A percentile compares a stretch with the other conserved stretches of the same genome.
phyloP scores from a whole-genome alignment of 2,113 vertebrate species.

The Nipponia nippon region DNA sequence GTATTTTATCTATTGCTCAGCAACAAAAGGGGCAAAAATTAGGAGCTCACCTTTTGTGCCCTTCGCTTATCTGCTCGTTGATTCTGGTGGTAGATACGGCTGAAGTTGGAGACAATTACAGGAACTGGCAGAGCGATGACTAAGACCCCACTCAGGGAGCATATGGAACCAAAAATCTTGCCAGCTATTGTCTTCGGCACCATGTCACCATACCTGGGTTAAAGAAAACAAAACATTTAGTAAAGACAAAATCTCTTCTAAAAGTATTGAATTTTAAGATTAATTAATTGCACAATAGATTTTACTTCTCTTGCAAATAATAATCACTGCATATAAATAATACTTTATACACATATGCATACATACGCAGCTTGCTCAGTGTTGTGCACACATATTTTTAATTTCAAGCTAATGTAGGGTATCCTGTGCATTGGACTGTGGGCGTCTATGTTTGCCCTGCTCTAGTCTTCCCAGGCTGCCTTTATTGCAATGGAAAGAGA shows the following conservation, averaged over 20 bases:
- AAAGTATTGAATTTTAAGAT: not conserved
- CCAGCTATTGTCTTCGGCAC: slow-evolving; percentile 97
- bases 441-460: not conserved
- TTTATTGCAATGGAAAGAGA: not conserved
- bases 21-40: not conserved
- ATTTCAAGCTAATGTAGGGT: not conserved
- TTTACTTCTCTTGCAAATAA: not conserved
- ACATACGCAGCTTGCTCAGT: not conserved
- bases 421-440: not conserved
- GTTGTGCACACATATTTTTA: not conserved
- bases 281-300: not conserved
- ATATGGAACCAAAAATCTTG: slow-evolving; percentile 95
- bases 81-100: slow-evolving; percentile 97
- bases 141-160: slow-evolving; percentile 92
- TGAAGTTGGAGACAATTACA: slow-evolving; percentile 98
- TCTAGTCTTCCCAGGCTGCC: not conserved
- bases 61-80: slow-evolving; percentile 93
- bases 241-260: not conserved
- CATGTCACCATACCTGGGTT: slow-evolving; percentile 92
- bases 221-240: not conserved
- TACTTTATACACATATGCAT: not conserved
- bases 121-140: slow-evolving; percentile 96
- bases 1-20: not conserved
- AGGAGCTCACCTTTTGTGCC: slow-evolving; percentile 87
- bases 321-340: not conserved